Evolutionary conservation across 1,140 invertebrate species (phyloP), one percentile per base, ranked within the genome.

Genomic region (Neotoxoptera formosana): DNA sequence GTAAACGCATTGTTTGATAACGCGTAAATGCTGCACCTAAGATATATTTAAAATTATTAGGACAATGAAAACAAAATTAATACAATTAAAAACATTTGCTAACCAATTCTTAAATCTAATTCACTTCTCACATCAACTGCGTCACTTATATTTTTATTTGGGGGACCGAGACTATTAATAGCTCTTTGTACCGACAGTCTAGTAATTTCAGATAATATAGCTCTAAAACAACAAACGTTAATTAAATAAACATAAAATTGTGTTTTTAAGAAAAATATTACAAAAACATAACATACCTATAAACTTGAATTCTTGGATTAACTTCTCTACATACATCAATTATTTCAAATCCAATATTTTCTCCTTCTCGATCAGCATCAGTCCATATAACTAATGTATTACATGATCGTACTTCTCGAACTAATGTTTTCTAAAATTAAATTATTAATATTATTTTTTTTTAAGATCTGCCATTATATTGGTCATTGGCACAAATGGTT

Each of bases 321-420:
- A 98, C 95, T 94, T 96, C 96, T 94, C 95, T 96, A 95, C 99
- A 99, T 11, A 99, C 98, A 94, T 98, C 95, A 93, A 99, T 99
- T 23, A 99, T 97, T 96, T 99, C 99, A 96, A 97, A 99, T 6
- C 99, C 99, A 95, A 99, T 99, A 95, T 99, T 99, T 96, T 99
- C 99, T 93, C 99, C 99, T 96, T 99, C 99, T 96, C 99, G 97
- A 96, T 99, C 99, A 96, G 99, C 99, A 99, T 99, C 99, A 60
- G 99, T 99, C 99, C 99, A 99, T 94, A 99, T 99, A 41, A 99
- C 97, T 20, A 99, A 96, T 2, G 97, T 96, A 93, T 97, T 95
- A 94, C 98, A 98, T n/a, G 95, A 95, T 90, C 96, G 95, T 17
- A 98, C 96, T 96, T 99, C 98, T 94, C 96, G 96, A 95, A 99